Percentiles rank a stretch among this genome's conserved stretches.
Conservation (phyloP, 2,797 vertebrate species). For the Fistularia tabacaria region DNA sequence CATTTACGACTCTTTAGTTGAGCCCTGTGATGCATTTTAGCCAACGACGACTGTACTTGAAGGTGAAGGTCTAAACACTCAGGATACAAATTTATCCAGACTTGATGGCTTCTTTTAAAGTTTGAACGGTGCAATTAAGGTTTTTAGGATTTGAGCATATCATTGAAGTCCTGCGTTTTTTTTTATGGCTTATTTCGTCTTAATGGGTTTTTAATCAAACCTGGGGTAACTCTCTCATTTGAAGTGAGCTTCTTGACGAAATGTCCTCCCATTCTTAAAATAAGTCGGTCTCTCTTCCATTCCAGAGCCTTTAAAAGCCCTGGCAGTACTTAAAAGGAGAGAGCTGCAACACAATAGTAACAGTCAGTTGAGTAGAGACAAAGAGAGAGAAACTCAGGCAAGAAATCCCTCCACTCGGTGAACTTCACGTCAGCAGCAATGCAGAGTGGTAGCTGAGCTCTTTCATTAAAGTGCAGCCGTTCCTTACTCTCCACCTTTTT, state of each 20-base stretch:
- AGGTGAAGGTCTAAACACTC: no score
- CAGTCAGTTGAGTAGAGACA: slow-evolving; percentile 46
- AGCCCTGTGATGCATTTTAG: no score
- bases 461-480: slow-evolving; percentile 56
- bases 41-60: no score
- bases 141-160: no score
- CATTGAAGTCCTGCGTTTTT: no score
- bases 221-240: slow-evolving; percentile 1
- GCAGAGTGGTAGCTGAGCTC: slow-evolving; percentile 48
- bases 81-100: no score
- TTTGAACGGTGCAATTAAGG: no score
- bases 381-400: slow-evolving; percentile 46
- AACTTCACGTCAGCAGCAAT: slow-evolving; percentile 50
- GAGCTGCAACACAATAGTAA: slow-evolving; percentile 63
- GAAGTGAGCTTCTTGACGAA: slow-evolving; percentile 27
- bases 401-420: slow-evolving; percentile 40
- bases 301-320: slow-evolving; percentile 49
- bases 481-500: slow-evolving; percentile 38
- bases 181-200: not conserved
- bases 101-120: no score
- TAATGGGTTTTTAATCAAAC: not conserved
- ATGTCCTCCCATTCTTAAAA: slow-evolving; percentile 43
- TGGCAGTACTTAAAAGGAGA: slow-evolving; percentile 62
- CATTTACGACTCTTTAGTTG: no score
- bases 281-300: slow-evolving; percentile 37